phyloP scores from a whole-genome alignment of 2,113 vertebrate species.

The Cettia cetti region DNA sequence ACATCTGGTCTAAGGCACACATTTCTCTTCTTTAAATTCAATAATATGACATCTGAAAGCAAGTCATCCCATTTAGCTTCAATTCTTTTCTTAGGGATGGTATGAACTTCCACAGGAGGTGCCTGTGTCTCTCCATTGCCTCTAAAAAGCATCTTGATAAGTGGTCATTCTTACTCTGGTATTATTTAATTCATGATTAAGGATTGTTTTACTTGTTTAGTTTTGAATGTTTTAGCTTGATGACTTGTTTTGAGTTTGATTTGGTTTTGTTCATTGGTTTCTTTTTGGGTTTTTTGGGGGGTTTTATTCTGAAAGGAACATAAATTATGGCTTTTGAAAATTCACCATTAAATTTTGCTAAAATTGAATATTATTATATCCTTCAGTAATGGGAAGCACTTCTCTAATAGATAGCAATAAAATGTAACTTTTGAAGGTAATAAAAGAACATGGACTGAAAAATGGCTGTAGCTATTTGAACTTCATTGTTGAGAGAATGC shows the following conservation, averaged over 20 bases:
- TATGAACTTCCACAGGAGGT: background rate
- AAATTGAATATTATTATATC: slow-evolving; percentile 29
- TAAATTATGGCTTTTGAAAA: background rate
- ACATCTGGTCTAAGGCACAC: background rate
- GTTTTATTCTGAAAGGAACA: background rate
- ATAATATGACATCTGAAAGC: background rate
- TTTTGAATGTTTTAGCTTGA: background rate
- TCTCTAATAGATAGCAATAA: slow-evolving; percentile 7
- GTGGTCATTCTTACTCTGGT: background rate
- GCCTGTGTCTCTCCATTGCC: background rate
- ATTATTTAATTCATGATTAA: background rate
- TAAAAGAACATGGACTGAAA: slow-evolving; percentile 33
- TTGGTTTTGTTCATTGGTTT: background rate
- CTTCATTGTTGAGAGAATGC: background rate
- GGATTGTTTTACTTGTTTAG: background rate
- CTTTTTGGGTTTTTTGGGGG: background rate
- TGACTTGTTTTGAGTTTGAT: background rate
- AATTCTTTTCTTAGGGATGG: background rate
- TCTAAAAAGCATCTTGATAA: background rate
- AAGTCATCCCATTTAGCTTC: background rate
- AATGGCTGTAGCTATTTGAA: slow-evolving; percentile 28
- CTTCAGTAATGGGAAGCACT: slow-evolving; percentile 21
- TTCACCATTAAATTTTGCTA: slow-evolving; percentile 14
- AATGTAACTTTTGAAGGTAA: background rate
- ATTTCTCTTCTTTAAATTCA: background rate